Evolutionary conservation across 2,888 invertebrate species (phyloP).

Genomic region (Drosophila anceps): DNA sequence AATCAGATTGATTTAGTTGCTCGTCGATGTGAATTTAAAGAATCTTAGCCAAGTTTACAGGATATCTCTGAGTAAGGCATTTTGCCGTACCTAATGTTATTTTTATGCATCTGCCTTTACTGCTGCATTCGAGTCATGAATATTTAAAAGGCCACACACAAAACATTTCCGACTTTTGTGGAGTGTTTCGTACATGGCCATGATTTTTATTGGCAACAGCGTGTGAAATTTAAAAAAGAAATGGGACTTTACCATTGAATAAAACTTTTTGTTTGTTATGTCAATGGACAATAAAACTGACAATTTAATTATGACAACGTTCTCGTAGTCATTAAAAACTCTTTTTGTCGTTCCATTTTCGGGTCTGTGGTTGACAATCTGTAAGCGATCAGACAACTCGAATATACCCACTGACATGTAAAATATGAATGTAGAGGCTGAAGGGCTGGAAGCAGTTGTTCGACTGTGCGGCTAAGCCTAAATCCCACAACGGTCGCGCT

Average conservation of each 20-base stretch:
- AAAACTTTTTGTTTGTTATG: conserved; percentile 57
- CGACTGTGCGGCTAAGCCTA: conserved; percentile 17
- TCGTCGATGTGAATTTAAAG: background rate
- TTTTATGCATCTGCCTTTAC: conserved; percentile 23
- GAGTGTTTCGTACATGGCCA: conserved; percentile 37
- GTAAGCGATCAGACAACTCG: conserved; percentile 74
- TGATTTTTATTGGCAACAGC: conserved; percentile 57
- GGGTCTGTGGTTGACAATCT: conserved; percentile 59
- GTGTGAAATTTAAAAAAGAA: conserved; percentile 48
- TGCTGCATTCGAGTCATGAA: conserved; percentile 78
- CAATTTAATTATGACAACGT: conserved; percentile 73
- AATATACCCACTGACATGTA: conserved; percentile 72
- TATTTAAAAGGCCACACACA: conserved; percentile 80
- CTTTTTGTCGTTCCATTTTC: conserved; percentile 18
- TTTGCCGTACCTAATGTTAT: background rate
- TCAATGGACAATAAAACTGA: conserved; percentile 65
- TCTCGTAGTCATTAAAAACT: conserved; percentile 54
- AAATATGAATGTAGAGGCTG: conserved; percentile 35
- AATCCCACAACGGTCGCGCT: conserved; percentile 39
- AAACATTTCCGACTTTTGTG: conserved; percentile 17
- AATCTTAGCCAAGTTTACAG: background rate
- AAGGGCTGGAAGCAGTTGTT: background rate
- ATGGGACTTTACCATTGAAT: conserved; percentile 58
- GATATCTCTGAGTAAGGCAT: background rate
- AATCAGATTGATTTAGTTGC: background rate